Evolutionary conservation across 2,113 vertebrate species (phyloP).

Genomic region (Ardeotis arabs): DNA sequence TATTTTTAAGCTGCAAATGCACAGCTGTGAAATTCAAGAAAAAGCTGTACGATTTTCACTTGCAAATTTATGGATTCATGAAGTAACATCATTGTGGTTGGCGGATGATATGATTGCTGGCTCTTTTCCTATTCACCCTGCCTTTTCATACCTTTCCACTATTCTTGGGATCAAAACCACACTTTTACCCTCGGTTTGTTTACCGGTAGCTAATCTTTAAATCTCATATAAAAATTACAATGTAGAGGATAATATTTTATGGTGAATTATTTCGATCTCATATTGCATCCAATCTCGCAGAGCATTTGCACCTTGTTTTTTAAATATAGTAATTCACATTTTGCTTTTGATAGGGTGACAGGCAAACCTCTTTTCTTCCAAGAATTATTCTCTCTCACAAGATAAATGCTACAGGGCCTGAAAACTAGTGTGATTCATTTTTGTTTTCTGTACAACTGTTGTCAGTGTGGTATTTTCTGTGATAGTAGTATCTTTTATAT

Average conservation of each 20-base stretch:
- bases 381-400: neutral
- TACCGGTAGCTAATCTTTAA: neutral
- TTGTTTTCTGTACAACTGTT: neutral
- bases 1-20: conserved; percentile 71
- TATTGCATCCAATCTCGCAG: neutral
- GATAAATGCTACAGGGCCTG: neutral
- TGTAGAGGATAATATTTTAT: neutral
- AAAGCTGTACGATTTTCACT: conserved; percentile 71
- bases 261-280: neutral
- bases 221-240: neutral
- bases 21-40: conserved; percentile 70
- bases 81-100: conserved; percentile 59
- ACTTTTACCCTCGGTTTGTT: conserved; percentile 13
- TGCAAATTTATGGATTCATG: conserved; percentile 74
- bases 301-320: neutral
- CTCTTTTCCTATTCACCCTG: conserved; percentile 53
- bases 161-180: conserved; percentile 14
- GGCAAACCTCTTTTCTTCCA: conserved; percentile 22
- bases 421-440: neutral
- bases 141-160: conserved; percentile 56
- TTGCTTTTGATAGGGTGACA: conserved; percentile 41
- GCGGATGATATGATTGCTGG: conserved; percentile 52
- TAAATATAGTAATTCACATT: conserved; percentile 18
- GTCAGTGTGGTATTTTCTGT: neutral
- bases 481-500: neutral